Percentiles rank a stretch among this genome's conserved stretches.
phyloP scores from a whole-genome alignment of 1,140 invertebrate species.

The Orchesella cincta region DNA sequence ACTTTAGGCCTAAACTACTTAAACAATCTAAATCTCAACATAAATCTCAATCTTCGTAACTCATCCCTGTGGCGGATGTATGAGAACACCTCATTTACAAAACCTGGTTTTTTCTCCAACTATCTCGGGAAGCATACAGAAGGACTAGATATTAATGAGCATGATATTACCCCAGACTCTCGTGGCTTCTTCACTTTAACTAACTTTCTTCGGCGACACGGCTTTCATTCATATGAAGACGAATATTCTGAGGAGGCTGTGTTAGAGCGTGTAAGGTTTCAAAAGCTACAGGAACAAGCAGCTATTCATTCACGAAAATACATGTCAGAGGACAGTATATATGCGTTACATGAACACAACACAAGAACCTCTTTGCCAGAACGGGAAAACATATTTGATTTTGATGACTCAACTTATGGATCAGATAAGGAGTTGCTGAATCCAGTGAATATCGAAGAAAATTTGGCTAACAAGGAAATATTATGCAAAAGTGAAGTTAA shows the following conservation, averaged over 20 bases:
- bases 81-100: constrained; percentile 35
- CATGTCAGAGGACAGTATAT: too few species aligned
- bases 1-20: constrained; percentile 42
- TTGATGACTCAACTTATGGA: too few species aligned
- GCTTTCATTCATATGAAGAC: not conserved
- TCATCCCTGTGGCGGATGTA: constrained; percentile 48
- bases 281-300: constrained; percentile 3
- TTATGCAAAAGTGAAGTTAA: not conserved
- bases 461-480: too few species aligned
- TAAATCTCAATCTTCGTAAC: constrained; percentile 39
- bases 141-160: not conserved
- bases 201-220: constrained; percentile 23
- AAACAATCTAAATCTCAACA: constrained; percentile 45
- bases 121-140: not conserved
- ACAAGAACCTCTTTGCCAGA: too few species aligned
- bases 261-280: not conserved
- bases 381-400: too few species aligned
- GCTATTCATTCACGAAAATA: not conserved
- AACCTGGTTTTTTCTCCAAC: not conserved
- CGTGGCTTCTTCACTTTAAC: constrained; percentile 30
- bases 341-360: too few species aligned
- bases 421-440: too few species aligned
- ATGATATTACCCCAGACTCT: constrained; percentile 11
- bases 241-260: not conserved
- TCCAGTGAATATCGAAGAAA: too few species aligned